Base-by-base conservation (phyloP, 2,113 vertebrate genomes). In the Ceyx cyanopectus region DNA sequence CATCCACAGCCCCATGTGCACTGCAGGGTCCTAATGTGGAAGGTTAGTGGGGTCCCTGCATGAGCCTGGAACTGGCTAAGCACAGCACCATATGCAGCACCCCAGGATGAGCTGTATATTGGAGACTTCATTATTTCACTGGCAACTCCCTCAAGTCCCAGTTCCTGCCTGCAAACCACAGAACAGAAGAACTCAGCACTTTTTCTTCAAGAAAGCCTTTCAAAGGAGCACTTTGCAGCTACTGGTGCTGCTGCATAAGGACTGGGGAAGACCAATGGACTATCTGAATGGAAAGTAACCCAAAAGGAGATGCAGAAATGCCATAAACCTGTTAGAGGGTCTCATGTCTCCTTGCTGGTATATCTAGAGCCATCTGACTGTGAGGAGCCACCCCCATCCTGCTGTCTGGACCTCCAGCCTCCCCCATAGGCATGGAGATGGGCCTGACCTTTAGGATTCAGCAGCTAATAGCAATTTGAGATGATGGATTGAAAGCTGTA, bases 171-270 rank as follows among this genome's bases (percentile, higher is more conserved):
- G 22, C 18, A 86, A 58, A 30, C 12, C 22, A 37, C 62, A 67
- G 18, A 5, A 24, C 53, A 34, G 8, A 22, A 67, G 26, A 75
- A 3, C 37, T 37, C 0, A 0, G 7, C 0, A 4, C 13, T 24
- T 82, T 40, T 66, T 53, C 43, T 53, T n/a, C 60, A 63, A 21
- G 24, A 50, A 34, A 60, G 9, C 3, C 30, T 13, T 61, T 60
- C 54, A 45, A 7, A 5, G 29, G 20, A 32, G 32, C 24, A 29
- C 41, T 72, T 53, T 43, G 29, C 21, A 62, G 81, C 29, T 66
- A 27, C 17, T 5, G 4, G 23, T 26, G 19, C 8, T 26, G 46
- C 48, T 72, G 22, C 5, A 4, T 1, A 2, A 75, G 21, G 53
- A 30, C 45, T 70, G n/a, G 7, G 43, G 16, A 29, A 69, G 48